Base-by-base conservation (phyloP, 2,888 invertebrate species). In the Drosophila formosana region DNA sequence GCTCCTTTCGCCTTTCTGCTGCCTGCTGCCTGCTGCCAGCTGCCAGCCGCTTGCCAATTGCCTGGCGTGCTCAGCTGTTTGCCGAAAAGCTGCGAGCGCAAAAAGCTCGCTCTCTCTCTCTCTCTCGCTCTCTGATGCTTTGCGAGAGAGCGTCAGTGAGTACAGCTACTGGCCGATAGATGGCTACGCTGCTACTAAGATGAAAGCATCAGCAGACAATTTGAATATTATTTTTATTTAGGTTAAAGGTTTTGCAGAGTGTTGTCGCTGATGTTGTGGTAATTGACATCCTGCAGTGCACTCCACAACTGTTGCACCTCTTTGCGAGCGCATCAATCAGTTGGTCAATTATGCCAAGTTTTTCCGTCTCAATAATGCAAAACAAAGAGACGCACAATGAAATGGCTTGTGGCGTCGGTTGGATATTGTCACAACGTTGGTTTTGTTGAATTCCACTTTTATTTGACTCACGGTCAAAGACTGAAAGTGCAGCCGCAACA, bases 1-100 rank as follows among this genome's bases (percentile, higher is more conserved):
- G 66, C 53, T 75, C 63, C 62, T 66, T 41, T 78, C 70, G 77
- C 66, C 62, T 66, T 41, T 78, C 70, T n/a, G n/a, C n/a, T n/a
- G n/a, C n/a, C n/a, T n/a, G n/a, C n/a, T n/a, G 77, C 67, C 80
- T 43, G 45, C 55, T 55, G 63, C 61, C 71, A 65, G 45, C 49
- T 55, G 63, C 61, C 71, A 71, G 49, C 51, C 71, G 62, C 61
- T 56, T 58, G 74, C 63, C 81, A 72, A 61, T 78, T 83, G 84
- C 82, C 82, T 63, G 60, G 69, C 64, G 26, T 45, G 68, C 73
- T 66, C 80, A 78, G 80, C 78, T 78, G 78, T 58, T 78, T 11
- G 13, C 18, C 50, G 11, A 50, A 78, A 66, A 81, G 81, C 82
- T 78, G 46, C 11, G 18, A 61, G 46, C n/a, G n/a, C 8, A 2